Conservation (phyloP, 2,113 vertebrate genomes). For the Aldabrachelys gigantea region DNA sequence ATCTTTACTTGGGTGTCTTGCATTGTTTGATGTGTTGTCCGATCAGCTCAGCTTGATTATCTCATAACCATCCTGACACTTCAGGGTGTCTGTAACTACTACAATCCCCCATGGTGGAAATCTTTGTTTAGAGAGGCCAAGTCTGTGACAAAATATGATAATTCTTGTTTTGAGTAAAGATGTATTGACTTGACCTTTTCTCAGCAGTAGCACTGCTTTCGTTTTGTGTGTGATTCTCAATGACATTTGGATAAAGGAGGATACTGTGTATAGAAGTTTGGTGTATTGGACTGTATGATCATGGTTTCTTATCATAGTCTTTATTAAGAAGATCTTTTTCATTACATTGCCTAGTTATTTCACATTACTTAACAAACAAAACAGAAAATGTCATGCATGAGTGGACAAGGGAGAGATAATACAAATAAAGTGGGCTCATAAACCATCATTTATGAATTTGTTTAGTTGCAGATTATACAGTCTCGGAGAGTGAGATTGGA, state of each 20-base stretch:
- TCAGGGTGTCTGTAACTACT: neutral
- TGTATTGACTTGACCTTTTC: neutral
- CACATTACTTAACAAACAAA: neutral
- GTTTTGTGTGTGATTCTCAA: neutral
- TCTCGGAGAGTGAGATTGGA: neutral
- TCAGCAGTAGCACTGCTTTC: neutral
- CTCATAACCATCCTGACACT: neutral
- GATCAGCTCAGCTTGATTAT: neutral
- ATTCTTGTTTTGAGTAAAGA: neutral
- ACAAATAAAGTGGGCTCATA: neutral
- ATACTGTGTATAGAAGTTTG: neutral
- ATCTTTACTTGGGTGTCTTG: neutral
- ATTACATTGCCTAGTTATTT: neutral
- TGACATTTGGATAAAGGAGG: neutral
- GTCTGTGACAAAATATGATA: neutral
- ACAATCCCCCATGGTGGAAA: neutral
- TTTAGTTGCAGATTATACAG: neutral
- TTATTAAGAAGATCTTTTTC: neutral
- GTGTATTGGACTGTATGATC: neutral
- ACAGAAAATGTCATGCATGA: neutral
- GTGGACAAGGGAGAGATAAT: neutral
- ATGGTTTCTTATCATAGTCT: neutral
- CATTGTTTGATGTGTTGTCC: neutral
- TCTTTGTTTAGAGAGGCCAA: neutral
- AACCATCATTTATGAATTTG: neutral